Conservation (phyloP, 2,888 invertebrate genomes). For the Oasisia sp. region DNA sequence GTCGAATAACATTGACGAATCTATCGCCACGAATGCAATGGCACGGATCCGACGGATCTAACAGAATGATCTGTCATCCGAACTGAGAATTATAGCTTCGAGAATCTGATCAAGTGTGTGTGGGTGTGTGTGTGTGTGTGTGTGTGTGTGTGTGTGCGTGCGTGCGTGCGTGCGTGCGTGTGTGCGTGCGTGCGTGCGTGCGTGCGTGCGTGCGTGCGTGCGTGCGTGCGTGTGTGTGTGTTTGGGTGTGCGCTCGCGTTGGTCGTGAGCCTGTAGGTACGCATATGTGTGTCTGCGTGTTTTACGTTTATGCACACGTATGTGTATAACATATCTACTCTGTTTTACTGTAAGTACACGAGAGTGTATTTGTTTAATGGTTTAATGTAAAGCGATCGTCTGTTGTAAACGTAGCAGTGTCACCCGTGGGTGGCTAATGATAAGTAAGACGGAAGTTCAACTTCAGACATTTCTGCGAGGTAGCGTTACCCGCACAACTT, state of each 20-base stretch:
- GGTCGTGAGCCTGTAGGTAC: too few relatives aligned
- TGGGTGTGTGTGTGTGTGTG: background rate
- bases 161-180: too few relatives aligned
- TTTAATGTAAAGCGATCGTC: background rate
- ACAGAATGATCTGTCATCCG: background rate
- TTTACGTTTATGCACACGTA: background rate
- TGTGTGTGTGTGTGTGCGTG: too few relatives aligned
- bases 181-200: too few relatives aligned
- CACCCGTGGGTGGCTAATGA: background rate
- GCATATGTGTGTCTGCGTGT: background rate
- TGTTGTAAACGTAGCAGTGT: background rate
- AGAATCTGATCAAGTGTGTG: background rate
- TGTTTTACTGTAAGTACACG: background rate
- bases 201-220: background rate
- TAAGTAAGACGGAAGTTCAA: background rate
- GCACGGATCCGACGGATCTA: background rate
- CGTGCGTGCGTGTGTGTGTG: background rate
- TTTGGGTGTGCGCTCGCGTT: background rate
- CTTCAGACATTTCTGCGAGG: background rate
- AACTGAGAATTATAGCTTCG: background rate
- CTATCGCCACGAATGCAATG: background rate
- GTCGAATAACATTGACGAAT: background rate
- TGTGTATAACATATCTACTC: background rate
- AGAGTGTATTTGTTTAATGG: background rate
- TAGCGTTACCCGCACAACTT: background rate